Evolutionary conservation across 2,113 vertebrate species (phyloP).

Genomic region (Mugil cephalus): DNA sequence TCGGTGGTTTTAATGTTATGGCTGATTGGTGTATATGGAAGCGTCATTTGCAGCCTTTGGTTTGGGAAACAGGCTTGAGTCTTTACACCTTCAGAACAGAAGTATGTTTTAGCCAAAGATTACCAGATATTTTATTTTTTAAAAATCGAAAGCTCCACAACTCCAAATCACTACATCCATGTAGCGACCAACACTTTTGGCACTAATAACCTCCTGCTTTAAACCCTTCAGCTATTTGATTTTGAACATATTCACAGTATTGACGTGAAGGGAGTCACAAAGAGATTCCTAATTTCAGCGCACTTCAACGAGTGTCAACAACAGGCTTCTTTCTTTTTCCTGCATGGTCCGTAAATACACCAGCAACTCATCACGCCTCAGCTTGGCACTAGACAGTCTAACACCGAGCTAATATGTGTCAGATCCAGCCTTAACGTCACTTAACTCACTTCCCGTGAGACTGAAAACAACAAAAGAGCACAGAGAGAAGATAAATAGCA

Average conservation of each 20-base stretch:
- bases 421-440: background rate
- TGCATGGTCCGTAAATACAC: background rate
- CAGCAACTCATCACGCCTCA: background rate
- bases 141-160: background rate
- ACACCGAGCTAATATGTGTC: background rate
- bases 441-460: background rate
- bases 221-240: background rate
- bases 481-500: conserved; percentile 67
- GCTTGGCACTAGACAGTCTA: conserved; percentile 36
- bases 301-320: conserved; percentile 15
- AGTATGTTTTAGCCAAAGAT: too few relatives aligned
- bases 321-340: background rate
- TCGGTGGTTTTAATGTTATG: too few relatives aligned
- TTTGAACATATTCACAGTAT: conserved; percentile 30
- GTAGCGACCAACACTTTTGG: conserved; percentile 32
- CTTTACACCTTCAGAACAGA: too few relatives aligned
- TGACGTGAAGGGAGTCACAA: conserved; percentile 17
- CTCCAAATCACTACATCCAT: background rate
- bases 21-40: too few relatives aligned
- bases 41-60: too few relatives aligned
- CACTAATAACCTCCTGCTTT: conserved; percentile 17
- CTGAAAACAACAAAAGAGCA: conserved; percentile 53
- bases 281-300: background rate
- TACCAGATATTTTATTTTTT: too few relatives aligned
- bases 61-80: too few relatives aligned